phyloP scores from a whole-genome alignment of 2,888 invertebrate species.

The Mesochorus sp. region DNA sequence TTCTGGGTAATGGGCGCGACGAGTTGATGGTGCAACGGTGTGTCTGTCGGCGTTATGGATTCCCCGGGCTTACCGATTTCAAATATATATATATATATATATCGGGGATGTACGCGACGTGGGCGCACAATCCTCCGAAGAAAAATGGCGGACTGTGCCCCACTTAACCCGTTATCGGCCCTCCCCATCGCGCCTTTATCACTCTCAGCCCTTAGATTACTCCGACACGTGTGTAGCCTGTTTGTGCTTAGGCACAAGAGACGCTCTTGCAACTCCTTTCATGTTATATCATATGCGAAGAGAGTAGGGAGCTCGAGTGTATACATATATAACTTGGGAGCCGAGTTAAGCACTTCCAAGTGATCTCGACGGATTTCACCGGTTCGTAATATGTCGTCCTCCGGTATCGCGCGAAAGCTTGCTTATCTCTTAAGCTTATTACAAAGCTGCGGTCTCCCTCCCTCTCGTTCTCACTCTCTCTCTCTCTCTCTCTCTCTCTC shows the following conservation, averaged over 20 bases:
- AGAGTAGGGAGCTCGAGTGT: background rate
- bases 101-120: background rate
- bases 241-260: no score
- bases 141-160: background rate
- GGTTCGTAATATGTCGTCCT: background rate
- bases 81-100: background rate
- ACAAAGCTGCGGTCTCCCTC: no score
- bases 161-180: background rate
- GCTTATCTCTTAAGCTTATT: background rate
- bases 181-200: no score
- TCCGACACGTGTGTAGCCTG: no score
- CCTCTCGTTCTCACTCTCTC: no score
- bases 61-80: slow-evolving; percentile 36
- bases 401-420: background rate
- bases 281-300: background rate
- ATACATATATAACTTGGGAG: background rate
- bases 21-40: slow-evolving; percentile 29
- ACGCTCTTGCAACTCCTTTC: background rate
- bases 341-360: slow-evolving; percentile 1
- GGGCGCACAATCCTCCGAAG: background rate
- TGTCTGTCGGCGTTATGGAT: slow-evolving; percentile 32
- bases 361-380: slow-evolving; percentile 23
- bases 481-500: no score
- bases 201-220: no score
- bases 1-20: slow-evolving; percentile 48